These are phyloP conservation scores for Furcula furcula DNA, from an alignment of 2,888 invertebrate species.

Conservation along the genomic window DNA sequence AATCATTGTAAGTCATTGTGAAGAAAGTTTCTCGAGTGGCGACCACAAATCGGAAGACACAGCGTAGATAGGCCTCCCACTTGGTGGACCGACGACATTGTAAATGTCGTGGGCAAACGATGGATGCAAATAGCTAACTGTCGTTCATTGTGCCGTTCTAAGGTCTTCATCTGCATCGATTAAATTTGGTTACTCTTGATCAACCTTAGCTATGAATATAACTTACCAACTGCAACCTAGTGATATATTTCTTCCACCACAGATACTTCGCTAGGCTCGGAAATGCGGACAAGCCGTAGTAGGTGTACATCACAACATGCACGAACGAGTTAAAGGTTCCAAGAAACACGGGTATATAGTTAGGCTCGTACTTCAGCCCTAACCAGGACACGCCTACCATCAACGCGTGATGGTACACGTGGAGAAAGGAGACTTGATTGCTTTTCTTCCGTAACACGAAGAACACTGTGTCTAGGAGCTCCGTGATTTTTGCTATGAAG, in stretches of 20 bases:
- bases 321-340: slow-evolving; percentile 51
- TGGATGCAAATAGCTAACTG: too few species aligned
- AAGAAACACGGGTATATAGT: slow-evolving; percentile 10
- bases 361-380: slow-evolving; percentile 40
- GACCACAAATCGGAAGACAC: too few species aligned
- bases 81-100: too few species aligned
- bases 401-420: slow-evolving; percentile 90
- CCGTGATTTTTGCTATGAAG: slow-evolving; percentile 84
- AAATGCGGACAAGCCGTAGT: slow-evolving; percentile 86
- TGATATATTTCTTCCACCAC: slow-evolving; percentile 92
- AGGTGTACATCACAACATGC: slow-evolving; percentile 88
- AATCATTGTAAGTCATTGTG: too few species aligned
- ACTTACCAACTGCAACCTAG: slow-evolving; percentile 85
- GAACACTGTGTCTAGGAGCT: slow-evolving; percentile 89
- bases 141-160: too few species aligned
- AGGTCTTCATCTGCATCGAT: too few species aligned
- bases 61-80: too few species aligned
- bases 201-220: too few species aligned
- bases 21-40: too few species aligned
- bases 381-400: slow-evolving; percentile 83
- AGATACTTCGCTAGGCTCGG: slow-evolving; percentile 85
- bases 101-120: too few species aligned
- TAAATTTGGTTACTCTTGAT: too few species aligned
- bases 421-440: slow-evolving; percentile 89
- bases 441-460: slow-evolving; percentile 88